Percentiles rank a stretch among this genome's conserved stretches.
Conservation (phyloP, 2,888 invertebrate species). For the Hirtodrosophila confusa region DNA sequence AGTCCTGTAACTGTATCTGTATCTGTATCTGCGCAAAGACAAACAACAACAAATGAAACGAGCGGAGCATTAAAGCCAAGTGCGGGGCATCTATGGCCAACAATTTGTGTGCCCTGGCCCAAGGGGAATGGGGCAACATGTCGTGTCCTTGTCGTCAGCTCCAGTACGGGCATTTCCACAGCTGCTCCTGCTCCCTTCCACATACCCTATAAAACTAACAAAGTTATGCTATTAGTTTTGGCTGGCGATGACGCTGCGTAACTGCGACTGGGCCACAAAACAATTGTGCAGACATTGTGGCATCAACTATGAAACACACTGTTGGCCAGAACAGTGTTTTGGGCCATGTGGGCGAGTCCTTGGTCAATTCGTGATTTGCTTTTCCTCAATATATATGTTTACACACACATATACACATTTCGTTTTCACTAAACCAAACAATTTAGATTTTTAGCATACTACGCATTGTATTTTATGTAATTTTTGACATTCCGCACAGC, state of each 20-base stretch:
- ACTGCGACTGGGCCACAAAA: conserved; percentile 57
- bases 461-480: conserved; percentile 23
- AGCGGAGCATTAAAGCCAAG: conserved; percentile 37
- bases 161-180: conserved; percentile 1
- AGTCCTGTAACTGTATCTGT: conserved; percentile 26
- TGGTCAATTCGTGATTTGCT: conserved; percentile 35
- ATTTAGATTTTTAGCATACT: conserved; percentile 28
- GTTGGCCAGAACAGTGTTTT: conserved; percentile 11
- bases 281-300: conserved; percentile 72
- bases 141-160: conserved; percentile 26
- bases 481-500: conserved; percentile 7
- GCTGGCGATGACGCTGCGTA: conserved; percentile 58
- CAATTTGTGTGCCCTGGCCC: conserved; percentile 43
- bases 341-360: conserved; percentile 49
- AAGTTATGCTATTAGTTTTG: conserved; percentile 70
- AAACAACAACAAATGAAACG: conserved; percentile 41
- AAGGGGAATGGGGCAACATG: conserved; percentile 46
- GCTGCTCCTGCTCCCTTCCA: neutral
- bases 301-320: conserved; percentile 38
- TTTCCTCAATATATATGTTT: conserved; percentile 7
- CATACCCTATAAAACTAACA: conserved; percentile 32
- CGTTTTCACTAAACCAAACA: conserved; percentile 1
- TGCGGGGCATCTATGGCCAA: conserved; percentile 12
- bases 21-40: conserved; percentile 23
- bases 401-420: neutral